Percentiles rank a stretch among this genome's conserved stretches.
These are phyloP conservation scores for Acrocephalus scirpaceus DNA, from an alignment of 2,797 vertebrate genomes.

Conservation along the genomic window DNA sequence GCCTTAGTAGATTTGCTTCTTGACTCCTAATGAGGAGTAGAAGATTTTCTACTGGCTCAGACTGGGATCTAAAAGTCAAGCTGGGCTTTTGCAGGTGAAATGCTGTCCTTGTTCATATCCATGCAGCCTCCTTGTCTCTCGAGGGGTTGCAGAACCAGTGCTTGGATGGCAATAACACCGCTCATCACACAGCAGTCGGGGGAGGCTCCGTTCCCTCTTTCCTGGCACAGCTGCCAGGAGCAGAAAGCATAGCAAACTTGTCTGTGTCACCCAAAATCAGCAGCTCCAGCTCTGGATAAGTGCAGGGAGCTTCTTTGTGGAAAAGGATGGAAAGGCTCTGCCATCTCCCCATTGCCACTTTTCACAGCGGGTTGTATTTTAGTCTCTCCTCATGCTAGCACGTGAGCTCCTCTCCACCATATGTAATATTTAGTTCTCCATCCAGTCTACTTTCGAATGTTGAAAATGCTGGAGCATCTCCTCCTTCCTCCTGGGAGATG, in stretches of 20 bases:
- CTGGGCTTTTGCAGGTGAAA: background rate
- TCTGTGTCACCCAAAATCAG: background rate
- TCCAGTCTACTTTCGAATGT: background rate
- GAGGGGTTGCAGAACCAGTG: accelerated
- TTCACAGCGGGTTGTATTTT: background rate
- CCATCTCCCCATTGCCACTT: background rate
- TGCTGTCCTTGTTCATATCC: background rate
- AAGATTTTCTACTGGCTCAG: background rate
- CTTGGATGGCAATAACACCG: accelerated
- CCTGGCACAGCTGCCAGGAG: background rate
- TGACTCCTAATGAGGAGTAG: background rate
- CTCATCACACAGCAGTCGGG: accelerated
- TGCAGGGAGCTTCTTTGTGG: background rate
- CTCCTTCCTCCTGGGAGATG: background rate
- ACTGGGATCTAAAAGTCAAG: background rate
- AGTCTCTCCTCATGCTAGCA: background rate
- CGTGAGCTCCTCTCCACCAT: background rate
- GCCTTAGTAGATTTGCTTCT: background rate
- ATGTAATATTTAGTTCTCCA: background rate
- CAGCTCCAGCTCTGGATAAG: background rate
- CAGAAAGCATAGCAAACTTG: background rate
- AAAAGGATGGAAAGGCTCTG: background rate
- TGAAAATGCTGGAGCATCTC: background rate
- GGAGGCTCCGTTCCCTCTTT: background rate
- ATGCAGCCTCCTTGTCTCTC: background rate